phyloP scores from a whole-genome alignment of 2,888 invertebrate genomes.

The Prenolepis imparis region DNA sequence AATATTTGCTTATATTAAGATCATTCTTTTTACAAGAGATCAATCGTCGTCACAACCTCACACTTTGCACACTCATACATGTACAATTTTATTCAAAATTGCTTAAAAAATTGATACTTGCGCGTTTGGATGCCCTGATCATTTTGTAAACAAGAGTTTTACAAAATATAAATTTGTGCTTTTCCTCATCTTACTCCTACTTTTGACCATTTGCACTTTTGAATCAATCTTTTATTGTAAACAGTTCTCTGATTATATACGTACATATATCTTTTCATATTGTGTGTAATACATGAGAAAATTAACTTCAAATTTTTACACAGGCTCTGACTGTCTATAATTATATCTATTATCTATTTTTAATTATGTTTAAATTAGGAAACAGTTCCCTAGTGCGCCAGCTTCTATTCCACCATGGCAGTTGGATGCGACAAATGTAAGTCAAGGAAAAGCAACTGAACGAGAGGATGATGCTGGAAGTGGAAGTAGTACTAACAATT shows the following conservation, averaged over 20 bases:
- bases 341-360: neutral
- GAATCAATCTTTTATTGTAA: slow-evolving; percentile 28
- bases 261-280: neutral
- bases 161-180: slow-evolving; percentile 42
- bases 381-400: slow-evolving; percentile 92
- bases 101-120: slow-evolving; percentile 18
- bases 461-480: slow-evolving; percentile 85
- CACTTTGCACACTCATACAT: slow-evolving; percentile 25
- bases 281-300: neutral
- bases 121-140: neutral
- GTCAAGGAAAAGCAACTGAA: slow-evolving; percentile 82
- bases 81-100: slow-evolving; percentile 12
- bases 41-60: slow-evolving; percentile 26
- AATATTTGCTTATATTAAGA: slow-evolving; percentile 54
- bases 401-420: slow-evolving; percentile 94
- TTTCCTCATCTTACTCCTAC: slow-evolving; percentile 25
- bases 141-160: slow-evolving; percentile 27
- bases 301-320: slow-evolving; percentile 21
- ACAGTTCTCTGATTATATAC: neutral
- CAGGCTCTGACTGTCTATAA: neutral
- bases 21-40: slow-evolving; percentile 63
- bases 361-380: slow-evolving; percentile 86
- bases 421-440: slow-evolving; percentile 87
- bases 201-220: slow-evolving; percentile 34
- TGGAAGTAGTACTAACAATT: slow-evolving; percentile 86